phyloP scores from a whole-genome alignment of 2,888 invertebrate genomes.

The Coremacera marginata region DNA sequence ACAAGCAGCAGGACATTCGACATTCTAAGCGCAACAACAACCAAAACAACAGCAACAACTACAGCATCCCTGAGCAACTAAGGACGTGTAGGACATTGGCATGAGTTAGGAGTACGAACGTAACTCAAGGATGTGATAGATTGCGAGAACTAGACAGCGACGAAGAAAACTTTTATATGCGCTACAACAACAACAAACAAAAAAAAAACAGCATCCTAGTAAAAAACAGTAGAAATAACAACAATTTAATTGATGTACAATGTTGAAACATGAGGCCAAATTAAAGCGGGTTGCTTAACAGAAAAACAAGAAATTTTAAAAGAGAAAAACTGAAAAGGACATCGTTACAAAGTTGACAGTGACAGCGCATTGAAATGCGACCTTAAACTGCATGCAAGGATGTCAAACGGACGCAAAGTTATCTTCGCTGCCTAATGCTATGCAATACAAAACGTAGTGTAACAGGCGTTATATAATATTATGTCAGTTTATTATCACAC shows the following conservation, averaged over 20 bases:
- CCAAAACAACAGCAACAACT: neutral
- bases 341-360: neutral
- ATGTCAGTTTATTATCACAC: slow-evolving; percentile 44
- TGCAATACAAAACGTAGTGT: neutral
- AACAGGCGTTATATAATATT: slow-evolving; percentile 31
- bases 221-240: neutral
- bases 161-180: neutral
- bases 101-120: neutral
- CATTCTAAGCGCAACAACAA: neutral
- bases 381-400: neutral
- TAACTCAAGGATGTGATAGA: slow-evolving; percentile 34
- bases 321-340: neutral
- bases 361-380: neutral
- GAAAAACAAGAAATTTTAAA: neutral
- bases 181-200: neutral
- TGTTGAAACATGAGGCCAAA: neutral
- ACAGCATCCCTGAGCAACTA: slow-evolving; percentile 30
- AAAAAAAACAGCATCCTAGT: neutral
- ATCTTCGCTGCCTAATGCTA: neutral
- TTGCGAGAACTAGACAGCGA: neutral
- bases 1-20: neutral
- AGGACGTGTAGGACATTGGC: slow-evolving; percentile 11
- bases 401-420: slow-evolving; percentile 2
- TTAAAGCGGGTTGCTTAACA: neutral
- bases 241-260: neutral